These are phyloP conservation scores for Cygnus olor DNA, from an alignment of 2,797 vertebrate genomes.

Conservation along the genomic window DNA sequence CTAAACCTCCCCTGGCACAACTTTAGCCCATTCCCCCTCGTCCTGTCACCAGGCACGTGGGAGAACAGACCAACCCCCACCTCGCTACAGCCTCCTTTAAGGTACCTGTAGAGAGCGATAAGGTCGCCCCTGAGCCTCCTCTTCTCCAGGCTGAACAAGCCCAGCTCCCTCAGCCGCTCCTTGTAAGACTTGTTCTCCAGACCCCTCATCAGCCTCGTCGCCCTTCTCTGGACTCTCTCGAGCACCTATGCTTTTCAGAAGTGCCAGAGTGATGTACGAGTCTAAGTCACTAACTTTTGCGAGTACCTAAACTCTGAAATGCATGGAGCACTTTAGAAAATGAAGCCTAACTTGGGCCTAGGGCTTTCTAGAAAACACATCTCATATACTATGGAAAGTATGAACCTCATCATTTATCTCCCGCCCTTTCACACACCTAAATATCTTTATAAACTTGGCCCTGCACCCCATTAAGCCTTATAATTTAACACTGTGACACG, in stretches of 20 bases:
- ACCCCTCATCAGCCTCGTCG: too few relatives aligned
- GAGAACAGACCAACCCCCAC: too few relatives aligned
- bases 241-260: not conserved
- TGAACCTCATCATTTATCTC: constrained; percentile 1
- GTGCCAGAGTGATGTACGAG: not conserved
- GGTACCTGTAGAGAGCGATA: too few relatives aligned
- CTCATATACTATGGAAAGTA: not conserved
- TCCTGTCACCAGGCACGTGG: too few relatives aligned
- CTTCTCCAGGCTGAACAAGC: too few relatives aligned
- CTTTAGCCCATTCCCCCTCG: too few relatives aligned
- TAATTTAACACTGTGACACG: constrained; percentile 5
- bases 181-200: too few relatives aligned
- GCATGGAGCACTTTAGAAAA: constrained; percentile 16
- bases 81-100: too few relatives aligned
- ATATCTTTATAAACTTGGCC: not conserved
- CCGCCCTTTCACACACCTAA: not conserved
- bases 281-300: constrained; percentile 31
- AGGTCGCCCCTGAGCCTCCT: too few relatives aligned
- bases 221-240: too few relatives aligned
- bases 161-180: too few relatives aligned
- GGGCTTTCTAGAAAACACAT: constrained; percentile 26
- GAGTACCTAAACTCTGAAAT: constrained; percentile 30
- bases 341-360: not conserved
- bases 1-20: too few relatives aligned
- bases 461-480: not conserved